Base-by-base conservation (phyloP, 2,797 vertebrate genomes). In the Hemibagrus guttatus region DNA sequence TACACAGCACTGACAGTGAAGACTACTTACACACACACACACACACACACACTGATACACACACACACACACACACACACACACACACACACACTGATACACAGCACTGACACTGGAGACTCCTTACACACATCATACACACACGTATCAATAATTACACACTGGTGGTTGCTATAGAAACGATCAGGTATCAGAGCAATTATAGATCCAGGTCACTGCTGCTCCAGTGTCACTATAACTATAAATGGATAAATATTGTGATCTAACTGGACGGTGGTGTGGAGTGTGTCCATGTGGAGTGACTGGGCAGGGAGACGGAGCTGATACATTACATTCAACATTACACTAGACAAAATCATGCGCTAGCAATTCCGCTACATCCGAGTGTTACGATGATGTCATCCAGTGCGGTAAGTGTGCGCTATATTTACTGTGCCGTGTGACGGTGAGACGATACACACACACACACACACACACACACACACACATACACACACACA, bases 371-470 rank as follows among this genome's bases (percentile, higher is more conserved):
- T 81, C 59, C 79, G 6, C 35, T n/a, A 63, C 39, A n/a, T 54
- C 54, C 63, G 58, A 42, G 79, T 79, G 76, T 79, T 19, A 63
- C 26, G 59, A 35, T 81, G 79, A 81, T 81, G 78, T 81, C 79
- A 81, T n/a, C 59, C 14, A 17, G 6, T 63, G 35, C 79, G n/a
- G 79, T 63, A 42, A 46, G 42, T 63, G 39, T n/a, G 56, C 5
- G 56, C 79, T 81, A 81, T 63, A 81, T 81, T 81, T 81, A 81
- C 56, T 42, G 49, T 56, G 52, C 21, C 2, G 75, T 23, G 39
- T 63, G 58, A 63, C 35, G 46, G 56, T 26, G 35, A 79, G 76
- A 79, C 8, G 19, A 46, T 5, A 81, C 23, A 80, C 56, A 61
- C 76, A 59, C 54, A 78, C 54, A 35, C n/a, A 58, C 75, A 21